phyloP scores from a whole-genome alignment of 2,888 invertebrate genomes.

The Meteorus colon region DNA sequence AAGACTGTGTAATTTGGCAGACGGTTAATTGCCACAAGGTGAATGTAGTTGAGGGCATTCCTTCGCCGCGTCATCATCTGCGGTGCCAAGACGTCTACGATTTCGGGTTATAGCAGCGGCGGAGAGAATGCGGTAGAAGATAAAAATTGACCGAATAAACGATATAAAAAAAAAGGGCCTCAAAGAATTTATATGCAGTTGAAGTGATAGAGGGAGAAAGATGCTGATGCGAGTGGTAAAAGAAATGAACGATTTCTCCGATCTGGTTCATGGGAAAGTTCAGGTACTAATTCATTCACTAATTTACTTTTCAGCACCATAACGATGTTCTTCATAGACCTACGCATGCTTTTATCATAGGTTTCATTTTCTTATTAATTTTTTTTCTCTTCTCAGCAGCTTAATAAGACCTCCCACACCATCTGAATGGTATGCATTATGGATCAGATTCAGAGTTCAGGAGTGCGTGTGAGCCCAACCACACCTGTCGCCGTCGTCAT shows the following conservation, averaged over 20 bases:
- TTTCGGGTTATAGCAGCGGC: background rate
- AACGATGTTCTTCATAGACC: background rate
- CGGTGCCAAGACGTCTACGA: background rate
- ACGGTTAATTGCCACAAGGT: background rate
- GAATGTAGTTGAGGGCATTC: conserved; percentile 6
- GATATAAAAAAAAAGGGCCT: background rate
- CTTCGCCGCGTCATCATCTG: background rate
- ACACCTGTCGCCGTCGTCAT: conserved; percentile 36
- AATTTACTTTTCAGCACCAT: conserved; percentile 35
- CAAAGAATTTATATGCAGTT: background rate
- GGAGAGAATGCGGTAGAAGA: conserved; percentile 10
- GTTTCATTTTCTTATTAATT: conserved; percentile 1
- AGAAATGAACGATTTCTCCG: conserved; percentile 37
- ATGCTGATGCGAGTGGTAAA: conserved; percentile 20
- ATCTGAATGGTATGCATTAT: conserved; percentile 13
- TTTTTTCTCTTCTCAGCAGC: background rate
- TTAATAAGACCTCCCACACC: background rate
- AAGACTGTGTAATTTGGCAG: background rate
- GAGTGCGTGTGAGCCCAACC: conserved; percentile 30
- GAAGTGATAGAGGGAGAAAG: background rate
- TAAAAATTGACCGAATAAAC: conserved; percentile 34
- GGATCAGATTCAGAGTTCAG: conserved; percentile 25
- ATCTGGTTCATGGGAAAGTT: conserved; percentile 43
- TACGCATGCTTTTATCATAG: conserved; percentile 3
- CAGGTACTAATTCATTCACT: conserved; percentile 30